Percentiles rank a stretch among this genome's conserved stretches.
Conservation (phyloP, 2,113 vertebrate species). For the Syrrhaptes paradoxus region DNA sequence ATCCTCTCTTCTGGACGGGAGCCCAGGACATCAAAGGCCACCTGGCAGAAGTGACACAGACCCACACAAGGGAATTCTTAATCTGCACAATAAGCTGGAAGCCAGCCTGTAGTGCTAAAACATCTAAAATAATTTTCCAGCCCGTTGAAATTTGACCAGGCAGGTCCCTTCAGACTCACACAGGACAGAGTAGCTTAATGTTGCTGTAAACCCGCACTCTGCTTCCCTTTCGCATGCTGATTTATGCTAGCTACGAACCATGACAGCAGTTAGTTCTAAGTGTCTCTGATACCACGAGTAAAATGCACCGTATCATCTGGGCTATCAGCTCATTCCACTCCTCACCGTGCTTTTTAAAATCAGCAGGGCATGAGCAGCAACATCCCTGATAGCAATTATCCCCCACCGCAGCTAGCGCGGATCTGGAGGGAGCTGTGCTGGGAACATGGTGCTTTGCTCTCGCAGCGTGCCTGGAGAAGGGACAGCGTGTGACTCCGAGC, state of each 20-base stretch:
- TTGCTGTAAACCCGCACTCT: background rate
- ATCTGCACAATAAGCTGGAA: background rate
- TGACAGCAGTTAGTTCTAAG: background rate
- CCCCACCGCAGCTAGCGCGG: background rate
- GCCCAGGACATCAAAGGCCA: conserved; percentile 68
- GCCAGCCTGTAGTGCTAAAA: background rate
- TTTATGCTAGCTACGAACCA: background rate
- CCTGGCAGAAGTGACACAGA: conserved; percentile 22
- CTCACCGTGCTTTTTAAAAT: background rate
- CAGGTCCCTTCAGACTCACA: background rate
- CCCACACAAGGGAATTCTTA: background rate
- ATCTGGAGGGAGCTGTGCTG: background rate
- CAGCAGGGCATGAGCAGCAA: background rate
- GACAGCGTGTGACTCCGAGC: background rate
- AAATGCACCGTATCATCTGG: background rate
- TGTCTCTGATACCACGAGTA: background rate
- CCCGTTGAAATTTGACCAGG: background rate
- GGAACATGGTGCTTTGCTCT: background rate
- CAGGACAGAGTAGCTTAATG: background rate
- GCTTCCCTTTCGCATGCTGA: background rate
- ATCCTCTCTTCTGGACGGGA: conserved; percentile 58
- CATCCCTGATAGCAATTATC: background rate
- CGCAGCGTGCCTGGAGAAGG: accelerated
- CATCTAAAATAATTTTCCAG: background rate
- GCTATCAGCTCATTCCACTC: background rate